Evolutionary conservation across 2,888 invertebrate species (phyloP).

Genomic region (Cylloceria caligata): DNA sequence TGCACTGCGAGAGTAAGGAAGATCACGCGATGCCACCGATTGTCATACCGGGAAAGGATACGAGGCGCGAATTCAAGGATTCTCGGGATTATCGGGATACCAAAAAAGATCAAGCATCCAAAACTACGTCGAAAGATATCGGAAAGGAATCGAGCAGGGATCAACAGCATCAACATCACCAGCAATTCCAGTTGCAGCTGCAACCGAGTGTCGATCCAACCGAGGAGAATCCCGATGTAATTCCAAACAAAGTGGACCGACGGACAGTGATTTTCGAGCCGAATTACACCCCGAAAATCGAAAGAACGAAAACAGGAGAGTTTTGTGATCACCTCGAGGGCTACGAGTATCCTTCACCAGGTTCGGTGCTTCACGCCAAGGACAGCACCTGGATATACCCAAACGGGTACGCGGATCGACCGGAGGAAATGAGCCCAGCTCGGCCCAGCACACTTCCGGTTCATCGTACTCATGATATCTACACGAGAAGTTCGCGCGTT

Average conservation of each 20-base stretch:
- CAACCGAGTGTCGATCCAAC: constrained; percentile 59
- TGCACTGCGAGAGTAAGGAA: constrained; percentile 71
- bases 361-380: constrained; percentile 74
- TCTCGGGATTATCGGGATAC: constrained; percentile 47
- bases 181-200: constrained; percentile 48
- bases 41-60: constrained; percentile 41
- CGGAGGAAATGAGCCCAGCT: constrained; percentile 75
- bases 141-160: constrained; percentile 66
- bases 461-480: constrained; percentile 80
- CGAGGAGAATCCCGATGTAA: constrained; percentile 81
- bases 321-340: constrained; percentile 70
- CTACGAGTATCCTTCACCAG: constrained; percentile 76
- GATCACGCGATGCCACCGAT: constrained; percentile 56
- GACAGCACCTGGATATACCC: constrained; percentile 79
- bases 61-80: constrained; percentile 49
- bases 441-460: constrained; percentile 81
- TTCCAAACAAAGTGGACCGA: constrained; percentile 78
- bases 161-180: constrained; percentile 53
- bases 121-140: constrained; percentile 29
- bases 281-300: constrained; percentile 74
- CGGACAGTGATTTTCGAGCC: constrained; percentile 77
- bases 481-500: constrained; percentile 81
- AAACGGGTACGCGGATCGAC: constrained; percentile 77
- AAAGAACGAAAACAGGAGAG: constrained; percentile 73
- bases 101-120: constrained; percentile 41